These are phyloP conservation scores for Meteorus cinctellus DNA, from an alignment of 2,888 invertebrate genomes.

Conservation along the genomic window DNA sequence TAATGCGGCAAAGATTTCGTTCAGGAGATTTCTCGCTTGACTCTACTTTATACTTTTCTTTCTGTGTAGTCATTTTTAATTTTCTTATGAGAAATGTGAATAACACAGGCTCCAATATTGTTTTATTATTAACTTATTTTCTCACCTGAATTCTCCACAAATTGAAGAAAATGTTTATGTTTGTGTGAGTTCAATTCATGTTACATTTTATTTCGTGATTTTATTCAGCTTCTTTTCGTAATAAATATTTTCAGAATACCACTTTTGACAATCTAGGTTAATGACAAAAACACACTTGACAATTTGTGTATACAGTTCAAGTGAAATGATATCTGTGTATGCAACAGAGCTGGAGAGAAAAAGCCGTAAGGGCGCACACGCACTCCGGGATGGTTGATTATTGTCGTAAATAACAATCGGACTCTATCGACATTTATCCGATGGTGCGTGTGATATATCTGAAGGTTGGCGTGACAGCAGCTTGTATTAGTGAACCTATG, in stretches of 20 bases:
- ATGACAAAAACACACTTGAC: neutral
- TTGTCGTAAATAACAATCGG: constrained; percentile 66
- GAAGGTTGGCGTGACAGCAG: constrained; percentile 46
- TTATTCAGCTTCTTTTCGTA: neutral
- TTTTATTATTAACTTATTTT: neutral
- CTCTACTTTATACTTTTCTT: constrained; percentile 15
- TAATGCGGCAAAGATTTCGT: constrained; percentile 65
- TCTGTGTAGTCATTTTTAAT: constrained; percentile 1
- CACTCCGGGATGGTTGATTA: constrained; percentile 56
- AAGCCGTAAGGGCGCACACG: neutral
- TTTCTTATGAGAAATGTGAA: neutral
- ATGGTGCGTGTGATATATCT: constrained; percentile 60
- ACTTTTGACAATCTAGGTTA: neutral
- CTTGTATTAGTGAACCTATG: constrained; percentile 3
- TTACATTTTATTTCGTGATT: neutral
- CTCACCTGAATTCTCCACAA: constrained; percentile 9
- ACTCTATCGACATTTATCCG: constrained; percentile 62
- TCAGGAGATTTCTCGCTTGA: constrained; percentile 38
- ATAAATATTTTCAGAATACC: neutral
- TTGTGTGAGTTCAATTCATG: neutral
- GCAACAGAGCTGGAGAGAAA: neutral
- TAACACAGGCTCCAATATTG: too few relatives aligned
- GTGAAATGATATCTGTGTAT: constrained; percentile 30
- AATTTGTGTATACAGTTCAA: constrained; percentile 45
- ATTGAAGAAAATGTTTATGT: neutral